Base-by-base conservation (phyloP, 2,888 invertebrate species). In the Troilus luridus region DNA sequence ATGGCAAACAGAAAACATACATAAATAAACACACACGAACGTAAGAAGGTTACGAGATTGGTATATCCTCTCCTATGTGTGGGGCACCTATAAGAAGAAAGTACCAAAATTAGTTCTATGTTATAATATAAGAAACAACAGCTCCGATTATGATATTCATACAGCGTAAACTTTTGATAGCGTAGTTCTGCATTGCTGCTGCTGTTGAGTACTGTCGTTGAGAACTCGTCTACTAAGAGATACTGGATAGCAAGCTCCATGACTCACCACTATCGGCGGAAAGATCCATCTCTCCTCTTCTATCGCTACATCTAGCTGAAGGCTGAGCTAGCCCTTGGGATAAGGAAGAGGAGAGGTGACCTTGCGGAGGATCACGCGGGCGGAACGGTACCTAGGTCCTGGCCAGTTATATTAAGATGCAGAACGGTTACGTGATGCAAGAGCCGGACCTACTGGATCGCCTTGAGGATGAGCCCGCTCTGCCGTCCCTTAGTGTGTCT, bases 381-480 rank as follows among this genome's bases (percentile, higher is more conserved):
- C 56, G 56, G 56, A 85, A 85, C 85, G 85, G 85, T 85, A 85
- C 85, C 72, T 77, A 77, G 72, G 27, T n/a, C 6, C 85, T 58
- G 85, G 56, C 56, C 85, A 77, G 72, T 77, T 85, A 85, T 58
- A 85, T 54, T 85, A 58, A 85, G n/a, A 85, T 85, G 54, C 85
- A 85, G 85, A 85, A 85, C 85, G n/a, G 85, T 56, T 58, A 77
- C 56, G 56, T 85, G 85, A 85, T 56, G 85, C 85, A 56, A 54
- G 72, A 77, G 85, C 85, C 85, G 85, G 85, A 85, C 85, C 85
- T 85, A 85, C 5, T 56, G 41, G 85, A 8, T 85, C 85, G 54
- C 85, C 85, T 85, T 85, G 85, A 85, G 85, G 85, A 85, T 85
- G 85, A 85, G 54, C n/a, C 72, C 72, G 17, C 72, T 27, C 24